Evolutionary conservation across 2,888 invertebrate species (phyloP).

Genomic region (Microctonus hyperodae): DNA sequence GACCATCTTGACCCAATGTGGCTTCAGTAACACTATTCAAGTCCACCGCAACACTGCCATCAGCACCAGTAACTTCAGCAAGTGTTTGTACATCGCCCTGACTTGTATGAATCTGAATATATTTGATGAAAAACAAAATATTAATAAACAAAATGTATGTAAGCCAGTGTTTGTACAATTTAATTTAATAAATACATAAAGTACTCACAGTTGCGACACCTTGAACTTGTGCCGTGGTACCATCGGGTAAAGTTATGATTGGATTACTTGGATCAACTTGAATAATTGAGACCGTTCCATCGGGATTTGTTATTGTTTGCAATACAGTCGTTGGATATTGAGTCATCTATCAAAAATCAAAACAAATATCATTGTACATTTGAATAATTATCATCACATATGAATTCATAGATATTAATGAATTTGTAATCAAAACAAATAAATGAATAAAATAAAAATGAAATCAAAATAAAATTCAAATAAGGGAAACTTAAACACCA

Average conservation of each 20-base stretch:
- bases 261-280: constrained; percentile 94
- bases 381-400: constrained; percentile 22
- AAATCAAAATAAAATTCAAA: constrained; percentile 57
- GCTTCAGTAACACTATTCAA: constrained; percentile 90
- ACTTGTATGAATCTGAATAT: constrained; percentile 63
- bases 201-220: constrained; percentile 73
- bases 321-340: constrained; percentile 90
- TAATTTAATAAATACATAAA: neutral
- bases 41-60: constrained; percentile 84
- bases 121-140: neutral
- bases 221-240: constrained; percentile 93
- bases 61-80: constrained; percentile 73
- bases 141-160: neutral
- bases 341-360: constrained; percentile 61
- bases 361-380: constrained; percentile 35
- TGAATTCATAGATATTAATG: constrained; percentile 1
- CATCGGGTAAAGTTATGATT: constrained; percentile 94
- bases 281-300: constrained; percentile 94
- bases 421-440: constrained; percentile 19
- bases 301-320: constrained; percentile 95
- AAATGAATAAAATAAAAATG: constrained; percentile 30
- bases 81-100: constrained; percentile 74
- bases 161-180: neutral
- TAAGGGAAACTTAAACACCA: constrained; percentile 61
- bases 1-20: constrained; percentile 89